A percentile compares a stretch with the other conserved stretches of the same genome.
Evolutionary conservation across 2,113 vertebrate genomes (phyloP).

Genomic region (Dicaeum eximium): DNA sequence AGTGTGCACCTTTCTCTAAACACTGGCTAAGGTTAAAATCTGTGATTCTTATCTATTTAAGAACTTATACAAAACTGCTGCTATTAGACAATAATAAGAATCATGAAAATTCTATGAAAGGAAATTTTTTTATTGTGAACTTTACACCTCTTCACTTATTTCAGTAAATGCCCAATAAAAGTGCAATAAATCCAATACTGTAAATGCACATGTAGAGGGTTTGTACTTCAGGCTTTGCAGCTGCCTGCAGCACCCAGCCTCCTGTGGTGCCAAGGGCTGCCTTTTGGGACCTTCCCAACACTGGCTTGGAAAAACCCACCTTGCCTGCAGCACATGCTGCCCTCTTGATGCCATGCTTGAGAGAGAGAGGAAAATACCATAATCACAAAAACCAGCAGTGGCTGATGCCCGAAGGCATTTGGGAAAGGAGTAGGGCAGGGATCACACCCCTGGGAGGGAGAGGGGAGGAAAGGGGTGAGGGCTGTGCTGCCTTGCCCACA

Average conservation of each 20-base stretch:
- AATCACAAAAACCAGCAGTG: neutral
- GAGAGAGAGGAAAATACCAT: neutral
- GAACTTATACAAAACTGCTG: neutral
- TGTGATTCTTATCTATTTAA: neutral
- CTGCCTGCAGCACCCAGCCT: neutral
- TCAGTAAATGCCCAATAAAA: slow-evolving; percentile 14
- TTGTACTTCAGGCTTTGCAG: neutral
- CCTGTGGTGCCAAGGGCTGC: neutral
- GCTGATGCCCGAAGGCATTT: neutral
- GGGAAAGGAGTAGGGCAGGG: neutral
- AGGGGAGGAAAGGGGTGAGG: no score
- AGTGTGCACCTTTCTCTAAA: neutral
- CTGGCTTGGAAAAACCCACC: neutral
- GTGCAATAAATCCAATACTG: neutral
- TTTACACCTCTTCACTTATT: slow-evolving; percentile 2
- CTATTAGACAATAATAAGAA: neutral
- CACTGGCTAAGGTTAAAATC: neutral
- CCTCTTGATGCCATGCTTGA: neutral
- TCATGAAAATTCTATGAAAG: neutral
- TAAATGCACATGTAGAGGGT: neutral
- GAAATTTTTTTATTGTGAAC: slow-evolving; percentile 7
- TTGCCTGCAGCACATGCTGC: neutral
- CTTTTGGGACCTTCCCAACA: neutral
- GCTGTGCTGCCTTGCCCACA: neutral
- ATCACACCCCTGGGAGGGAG: no score